These are phyloP conservation scores for Philotrypesis tridentata DNA, from an alignment of 1,140 invertebrate species.

Conservation along the genomic window DNA sequence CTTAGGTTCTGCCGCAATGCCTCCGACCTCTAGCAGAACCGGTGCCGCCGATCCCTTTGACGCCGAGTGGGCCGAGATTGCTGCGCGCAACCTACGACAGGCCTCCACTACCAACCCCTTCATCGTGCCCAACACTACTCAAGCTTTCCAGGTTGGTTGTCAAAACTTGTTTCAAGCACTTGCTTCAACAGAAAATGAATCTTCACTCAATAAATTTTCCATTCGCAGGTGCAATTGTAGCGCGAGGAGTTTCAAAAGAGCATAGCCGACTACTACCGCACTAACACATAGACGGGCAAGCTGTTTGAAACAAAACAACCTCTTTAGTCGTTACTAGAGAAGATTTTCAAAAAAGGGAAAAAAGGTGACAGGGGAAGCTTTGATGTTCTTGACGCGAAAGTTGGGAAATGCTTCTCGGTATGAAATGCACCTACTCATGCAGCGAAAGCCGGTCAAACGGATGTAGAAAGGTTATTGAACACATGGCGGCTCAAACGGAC, in stretches of 20 bases:
- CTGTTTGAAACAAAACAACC: background rate
- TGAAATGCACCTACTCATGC: background rate
- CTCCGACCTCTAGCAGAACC: conserved; percentile 59
- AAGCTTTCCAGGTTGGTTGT: conserved; percentile 74
- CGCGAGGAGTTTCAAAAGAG: conserved; percentile 68
- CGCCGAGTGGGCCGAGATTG: conserved; percentile 86
- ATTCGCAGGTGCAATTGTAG: conserved; percentile 80
- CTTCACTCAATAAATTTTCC: background rate
- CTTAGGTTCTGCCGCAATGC: conserved; percentile 73
- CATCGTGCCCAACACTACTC: conserved; percentile 73
- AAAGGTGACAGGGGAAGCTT: conserved; percentile 17
- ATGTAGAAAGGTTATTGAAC: background rate
- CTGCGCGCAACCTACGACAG: conserved; percentile 71
- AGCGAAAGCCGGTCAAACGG: background rate
- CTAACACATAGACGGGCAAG: conserved; percentile 52
- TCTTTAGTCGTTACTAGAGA: conserved; percentile 34
- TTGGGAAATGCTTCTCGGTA: conserved; percentile 15
- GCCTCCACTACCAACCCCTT: conserved; percentile 72
- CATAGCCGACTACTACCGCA: conserved; percentile 66
- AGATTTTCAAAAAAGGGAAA: conserved; percentile 33
- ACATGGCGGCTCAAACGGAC: background rate
- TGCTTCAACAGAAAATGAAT: background rate
- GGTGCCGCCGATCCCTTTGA: conserved; percentile 85
- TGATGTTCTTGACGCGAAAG: conserved; percentile 22
- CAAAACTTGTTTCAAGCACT: background rate